Conservation (phyloP, 2,797 vertebrate species). For the Myotis daubentonii region DNA sequence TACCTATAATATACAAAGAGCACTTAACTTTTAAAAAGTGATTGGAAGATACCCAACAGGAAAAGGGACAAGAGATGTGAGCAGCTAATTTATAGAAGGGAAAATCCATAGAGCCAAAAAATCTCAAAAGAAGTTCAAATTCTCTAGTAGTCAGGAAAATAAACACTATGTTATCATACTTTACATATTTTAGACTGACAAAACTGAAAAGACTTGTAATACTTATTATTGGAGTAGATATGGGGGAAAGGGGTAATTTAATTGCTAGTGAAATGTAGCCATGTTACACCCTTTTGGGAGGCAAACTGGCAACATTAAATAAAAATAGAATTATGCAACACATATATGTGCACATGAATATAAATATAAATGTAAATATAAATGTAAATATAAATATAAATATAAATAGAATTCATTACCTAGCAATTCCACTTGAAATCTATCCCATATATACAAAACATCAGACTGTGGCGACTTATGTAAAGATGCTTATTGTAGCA, state of each 20-base stretch:
- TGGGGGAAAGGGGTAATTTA: neutral
- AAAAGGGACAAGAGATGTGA: neutral
- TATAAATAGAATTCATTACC: neutral
- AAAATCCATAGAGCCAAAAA: neutral
- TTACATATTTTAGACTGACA: neutral
- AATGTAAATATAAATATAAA: neutral
- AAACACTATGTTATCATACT: neutral
- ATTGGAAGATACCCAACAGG: neutral
- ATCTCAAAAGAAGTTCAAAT: neutral
- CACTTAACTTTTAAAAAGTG: neutral
- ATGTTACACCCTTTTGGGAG: neutral
- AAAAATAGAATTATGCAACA: neutral
- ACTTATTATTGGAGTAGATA: neutral
- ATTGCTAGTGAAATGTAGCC: neutral
- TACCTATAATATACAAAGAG: neutral
- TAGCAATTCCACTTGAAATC: slow-evolving; percentile 18
- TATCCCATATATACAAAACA: neutral
- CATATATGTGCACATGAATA: neutral
- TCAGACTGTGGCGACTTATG: neutral
- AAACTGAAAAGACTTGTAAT: neutral
- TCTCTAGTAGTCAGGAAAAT: neutral
- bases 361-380: neutral
- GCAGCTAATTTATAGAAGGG: neutral
- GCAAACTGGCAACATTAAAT: neutral
- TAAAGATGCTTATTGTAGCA: neutral